Evolutionary conservation across 2,888 invertebrate species (phyloP), one percentile per base, ranked within the genome.

Genomic region (Rhamnusium bicolor): DNA sequence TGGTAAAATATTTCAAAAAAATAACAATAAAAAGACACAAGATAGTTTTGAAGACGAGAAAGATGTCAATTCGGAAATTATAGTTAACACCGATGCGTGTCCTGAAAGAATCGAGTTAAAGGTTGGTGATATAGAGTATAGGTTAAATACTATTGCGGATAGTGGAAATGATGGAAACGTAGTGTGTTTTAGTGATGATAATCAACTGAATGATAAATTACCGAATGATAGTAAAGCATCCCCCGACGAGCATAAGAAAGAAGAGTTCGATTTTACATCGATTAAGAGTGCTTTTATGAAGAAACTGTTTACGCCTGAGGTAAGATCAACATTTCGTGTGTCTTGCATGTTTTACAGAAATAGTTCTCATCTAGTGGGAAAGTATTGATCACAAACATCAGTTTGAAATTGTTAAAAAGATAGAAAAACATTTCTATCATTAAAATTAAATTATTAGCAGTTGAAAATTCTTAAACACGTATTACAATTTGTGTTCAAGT

Each of bases 61-160:
- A 18, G 58, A 63, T 21, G 69, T 62, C 8, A 65, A 24, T 49
- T 80, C 81, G 5, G 79, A 81, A 53, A 77, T 79, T 53, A 83
- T 84, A n/a, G 80, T 84, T 5, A 86, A 85, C 73, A 85, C 84
- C 58, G 84, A 85, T 24, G 83, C 81, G 62, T 85, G 84, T 73
- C 84, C 85, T 29, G 84, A 82, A 7, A 83, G 75, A 80, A 66
- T 68, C 29, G 76, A 71, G 14, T 54, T 84, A 19, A 84, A 78
- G 69, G 82, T 85, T 24, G 82, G 83, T 79, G 86, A 86, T 80
- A 86, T 86, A 18, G 85, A 84, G 74, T 85, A 86, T 72, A 83
- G 82, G 67, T 79, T 86, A 24, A 85, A 85, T 73, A 72, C 72
- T 27, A 71, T 74, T 73, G 76, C 69, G 12, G 70, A 62, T 16